phyloP scores from a whole-genome alignment of 2,797 vertebrate genomes.

The Calcarius lapponicus region DNA sequence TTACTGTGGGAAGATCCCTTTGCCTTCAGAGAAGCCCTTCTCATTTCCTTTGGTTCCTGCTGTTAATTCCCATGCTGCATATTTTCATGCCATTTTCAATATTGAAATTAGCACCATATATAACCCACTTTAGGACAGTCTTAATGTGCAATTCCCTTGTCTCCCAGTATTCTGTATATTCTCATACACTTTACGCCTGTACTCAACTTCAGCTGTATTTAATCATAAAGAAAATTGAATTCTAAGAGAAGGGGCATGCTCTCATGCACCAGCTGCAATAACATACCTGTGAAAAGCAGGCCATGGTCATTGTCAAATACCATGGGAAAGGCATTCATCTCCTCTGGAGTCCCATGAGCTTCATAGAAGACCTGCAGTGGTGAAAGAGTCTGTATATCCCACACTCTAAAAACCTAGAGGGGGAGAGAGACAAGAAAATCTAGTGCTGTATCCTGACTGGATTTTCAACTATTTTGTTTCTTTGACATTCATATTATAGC shows the following conservation, averaged over 20 bases:
- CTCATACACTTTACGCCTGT: neutral
- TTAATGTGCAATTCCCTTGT: neutral
- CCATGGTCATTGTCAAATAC: constrained; percentile 67
- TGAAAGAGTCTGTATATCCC: constrained; percentile 78
- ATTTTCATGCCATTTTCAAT: neutral
- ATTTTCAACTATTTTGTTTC: constrained; percentile 10
- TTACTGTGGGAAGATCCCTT: neutral
- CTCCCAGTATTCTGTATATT: neutral
- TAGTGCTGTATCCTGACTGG: neutral
- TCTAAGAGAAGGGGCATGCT: neutral
- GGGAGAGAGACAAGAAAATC: neutral
- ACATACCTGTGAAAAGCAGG: constrained; percentile 69
- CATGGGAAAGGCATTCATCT: constrained; percentile 70
- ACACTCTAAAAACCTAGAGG: constrained; percentile 75
- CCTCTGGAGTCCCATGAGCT: constrained; percentile 59
- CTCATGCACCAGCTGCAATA: neutral
- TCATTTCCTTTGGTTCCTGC: neutral
- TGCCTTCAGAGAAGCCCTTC: neutral
- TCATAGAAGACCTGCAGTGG: constrained; percentile 74
- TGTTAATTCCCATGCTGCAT: neutral
- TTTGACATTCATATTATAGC: neutral
- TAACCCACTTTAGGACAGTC: neutral
- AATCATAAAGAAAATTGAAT: neutral
- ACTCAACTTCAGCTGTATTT: neutral
- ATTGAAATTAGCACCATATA: neutral